Base-by-base conservation (phyloP, 2,888 invertebrate species). In the Petrophora chlorosata region DNA sequence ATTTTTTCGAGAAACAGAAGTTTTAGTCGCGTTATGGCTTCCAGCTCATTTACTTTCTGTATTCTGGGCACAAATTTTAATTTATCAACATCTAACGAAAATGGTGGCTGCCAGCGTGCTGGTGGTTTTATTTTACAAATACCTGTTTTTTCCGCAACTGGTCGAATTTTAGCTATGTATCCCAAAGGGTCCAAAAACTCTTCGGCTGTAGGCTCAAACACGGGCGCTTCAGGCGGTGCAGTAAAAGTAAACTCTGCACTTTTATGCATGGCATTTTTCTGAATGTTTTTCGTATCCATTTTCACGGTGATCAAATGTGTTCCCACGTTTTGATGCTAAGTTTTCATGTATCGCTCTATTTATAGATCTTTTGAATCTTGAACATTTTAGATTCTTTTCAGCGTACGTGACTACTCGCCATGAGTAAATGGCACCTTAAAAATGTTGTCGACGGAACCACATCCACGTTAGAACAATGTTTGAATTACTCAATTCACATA, bases 41-140 rank as follows among this genome's bases (percentile, higher is more conserved):
- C 89, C 63, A 92, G 79, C 67, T 91, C 91, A 61, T 90, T 91
- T 22, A 91, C 79, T 80, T 90, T 90, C 70, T 91, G 90, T 70
- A 91, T 90, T 62, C 91, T 84, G 67, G 91, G 91, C 54, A 87
- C 86, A 67, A 91, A 91, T 76, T 88, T 90, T 68, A 91, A 79
- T 80, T 89, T 90, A 69, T 94, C 94, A 43, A 94, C 92, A 83
- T 95, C 93, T 61, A 95, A 92, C 30, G 94, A 94, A 91, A 95
- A 95, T 38, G 95, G 95, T 61, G 95, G 95, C 70, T 94, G 93
- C 94, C 95, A 95, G 59, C 92, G 92, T 72, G 92, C 79, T 41
- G 95, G 95, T 41, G 95, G 95, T 66, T 92, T 92, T 67, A 95
- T 95, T 91, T 94, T 95, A 73, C 95, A 94, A 56, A 95, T 94